Percentiles rank a stretch among this genome's conserved stretches.
phyloP scores from a whole-genome alignment of 2,113 vertebrate species.

The Gymnarchus niloticus region DNA sequence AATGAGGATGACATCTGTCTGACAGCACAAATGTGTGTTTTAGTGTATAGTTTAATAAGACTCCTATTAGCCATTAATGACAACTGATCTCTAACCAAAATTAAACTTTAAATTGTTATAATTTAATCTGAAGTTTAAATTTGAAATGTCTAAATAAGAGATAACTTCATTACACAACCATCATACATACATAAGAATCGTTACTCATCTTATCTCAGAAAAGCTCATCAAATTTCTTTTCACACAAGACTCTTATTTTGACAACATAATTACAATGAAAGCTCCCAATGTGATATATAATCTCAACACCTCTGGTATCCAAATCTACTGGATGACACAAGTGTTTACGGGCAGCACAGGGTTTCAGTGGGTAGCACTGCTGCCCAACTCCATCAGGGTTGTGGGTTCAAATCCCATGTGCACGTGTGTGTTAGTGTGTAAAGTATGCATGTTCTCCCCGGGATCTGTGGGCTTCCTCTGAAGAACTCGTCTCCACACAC shows the following conservation, averaged over 20 bases:
- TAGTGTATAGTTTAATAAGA: not conserved
- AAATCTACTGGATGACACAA: not conserved
- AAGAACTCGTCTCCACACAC: too few species aligned
- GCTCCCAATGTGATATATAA: not conserved
- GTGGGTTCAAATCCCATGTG: not conserved
- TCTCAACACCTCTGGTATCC: not conserved
- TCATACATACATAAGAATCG: not conserved
- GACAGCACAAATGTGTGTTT: not conserved
- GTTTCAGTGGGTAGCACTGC: not conserved
- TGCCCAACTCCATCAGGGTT: not conserved
- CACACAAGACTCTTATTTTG: not conserved
- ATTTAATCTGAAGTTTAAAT: slow-evolving; percentile 7
- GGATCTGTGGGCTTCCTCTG: too few species aligned
- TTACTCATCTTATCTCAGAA: not conserved
- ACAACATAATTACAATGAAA: not conserved
- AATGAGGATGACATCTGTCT: slow-evolving; percentile 1
- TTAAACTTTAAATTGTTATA: slow-evolving; percentile 16
- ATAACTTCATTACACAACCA: slow-evolving; percentile 1
- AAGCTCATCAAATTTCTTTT: not conserved
- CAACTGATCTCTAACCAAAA: slow-evolving; percentile 4
- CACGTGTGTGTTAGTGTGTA: too few species aligned
- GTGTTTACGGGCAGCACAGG: not conserved
- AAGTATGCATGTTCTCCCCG: too few species aligned
- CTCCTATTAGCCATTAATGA: slow-evolving; percentile 19
- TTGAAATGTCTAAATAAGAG: slow-evolving; percentile 8